phyloP scores from a whole-genome alignment of 2,113 vertebrate species.

The Regulus satrapa region DNA sequence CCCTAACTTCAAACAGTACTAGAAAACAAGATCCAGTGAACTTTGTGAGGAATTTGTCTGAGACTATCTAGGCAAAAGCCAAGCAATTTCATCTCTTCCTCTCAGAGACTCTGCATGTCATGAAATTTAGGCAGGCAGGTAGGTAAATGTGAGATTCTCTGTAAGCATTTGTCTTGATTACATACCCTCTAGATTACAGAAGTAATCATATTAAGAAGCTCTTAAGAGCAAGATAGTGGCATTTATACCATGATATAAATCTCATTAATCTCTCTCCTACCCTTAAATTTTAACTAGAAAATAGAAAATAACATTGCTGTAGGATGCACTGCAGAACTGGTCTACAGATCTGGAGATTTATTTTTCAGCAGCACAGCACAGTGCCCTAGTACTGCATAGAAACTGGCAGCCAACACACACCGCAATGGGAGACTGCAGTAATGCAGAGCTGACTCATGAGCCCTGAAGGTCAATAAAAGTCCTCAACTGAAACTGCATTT shows the following conservation, averaged over 20 bases:
- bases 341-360: background rate
- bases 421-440: background rate
- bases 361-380: background rate
- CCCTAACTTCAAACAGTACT: background rate
- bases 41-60: rapidly evolving
- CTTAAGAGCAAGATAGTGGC: background rate
- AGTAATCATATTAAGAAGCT: background rate
- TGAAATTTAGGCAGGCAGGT: background rate
- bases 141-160: background rate
- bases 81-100: background rate
- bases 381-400: background rate
- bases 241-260: rapidly evolving
- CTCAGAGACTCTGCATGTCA: background rate
- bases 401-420: background rate
- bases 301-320: background rate
- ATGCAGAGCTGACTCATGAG: slow-evolving; percentile 44
- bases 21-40: background rate
- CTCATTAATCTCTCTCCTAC: background rate
- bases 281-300: background rate
- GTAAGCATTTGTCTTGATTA: background rate
- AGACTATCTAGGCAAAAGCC: background rate
- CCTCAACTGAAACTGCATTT: background rate
- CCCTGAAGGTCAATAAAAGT: background rate
- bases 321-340: background rate
- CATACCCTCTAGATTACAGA: background rate